Percentiles rank a stretch among this genome's conserved stretches.
Conservation (phyloP, 2,797 vertebrate genomes). For the Antrozous pallidus region DNA sequence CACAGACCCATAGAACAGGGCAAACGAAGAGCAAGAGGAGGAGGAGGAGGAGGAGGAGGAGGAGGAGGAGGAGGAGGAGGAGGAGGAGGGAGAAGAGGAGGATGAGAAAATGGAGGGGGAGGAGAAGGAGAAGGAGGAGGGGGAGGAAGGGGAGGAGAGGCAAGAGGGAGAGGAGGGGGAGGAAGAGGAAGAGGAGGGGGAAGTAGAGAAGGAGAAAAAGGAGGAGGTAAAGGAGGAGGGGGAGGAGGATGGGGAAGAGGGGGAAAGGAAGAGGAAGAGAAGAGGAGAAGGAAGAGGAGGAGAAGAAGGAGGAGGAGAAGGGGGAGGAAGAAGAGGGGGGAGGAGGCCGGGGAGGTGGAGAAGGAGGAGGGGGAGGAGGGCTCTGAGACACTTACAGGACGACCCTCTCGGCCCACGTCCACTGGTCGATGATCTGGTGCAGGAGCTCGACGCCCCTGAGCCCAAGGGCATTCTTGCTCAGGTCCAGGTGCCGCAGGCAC, state of each 20-base stretch:
- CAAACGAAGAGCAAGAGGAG: no score
- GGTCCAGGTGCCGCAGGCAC: background rate
- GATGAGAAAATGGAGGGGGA: rapidly evolving
- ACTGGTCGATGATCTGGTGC: background rate
- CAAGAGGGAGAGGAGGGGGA: rapidly evolving
- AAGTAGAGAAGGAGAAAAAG: rapidly evolving
- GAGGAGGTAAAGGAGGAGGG: rapidly evolving
- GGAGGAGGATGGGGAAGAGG: no score
- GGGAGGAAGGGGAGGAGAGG: no score
- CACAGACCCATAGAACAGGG: no score
- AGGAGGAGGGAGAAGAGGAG: no score
- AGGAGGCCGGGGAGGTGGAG: rapidly evolving
- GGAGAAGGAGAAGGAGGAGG: no score
- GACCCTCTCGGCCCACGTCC: no score
- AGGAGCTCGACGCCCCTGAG: background rate
- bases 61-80: no score
- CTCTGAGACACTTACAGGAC: no score
- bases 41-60: rapidly evolving
- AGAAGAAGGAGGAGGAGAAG: no score
- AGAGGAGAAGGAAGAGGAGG: rapidly evolving
- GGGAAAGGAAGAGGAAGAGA: no score
- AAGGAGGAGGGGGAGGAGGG: rapidly evolving
- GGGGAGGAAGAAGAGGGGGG: rapidly evolving
- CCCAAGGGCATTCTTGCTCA: background rate
- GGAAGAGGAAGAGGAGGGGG: no score